A percentile compares a stretch with the other conserved stretches of the same genome.
Evolutionary conservation across 2,113 vertebrate species (phyloP).

Genomic region (Herpailurus yagouaroundi): DNA sequence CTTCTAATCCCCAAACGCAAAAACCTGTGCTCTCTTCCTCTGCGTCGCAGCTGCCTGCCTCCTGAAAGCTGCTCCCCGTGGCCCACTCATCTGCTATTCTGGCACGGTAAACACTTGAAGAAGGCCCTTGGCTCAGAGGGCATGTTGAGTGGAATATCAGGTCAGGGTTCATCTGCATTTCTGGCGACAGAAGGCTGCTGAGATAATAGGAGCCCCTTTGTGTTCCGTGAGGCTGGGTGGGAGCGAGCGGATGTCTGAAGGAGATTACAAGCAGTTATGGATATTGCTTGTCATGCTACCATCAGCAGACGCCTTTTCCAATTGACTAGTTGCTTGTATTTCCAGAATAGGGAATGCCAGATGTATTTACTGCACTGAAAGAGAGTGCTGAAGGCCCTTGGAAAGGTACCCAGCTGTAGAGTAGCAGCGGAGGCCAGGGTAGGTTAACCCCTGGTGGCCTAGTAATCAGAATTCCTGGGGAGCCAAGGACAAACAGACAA

Average conservation of each 20-base stretch:
- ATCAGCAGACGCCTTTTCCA: constrained; percentile 73
- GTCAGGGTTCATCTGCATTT: constrained; percentile 72
- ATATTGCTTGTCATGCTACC: constrained; percentile 80
- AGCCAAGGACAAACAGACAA: background rate
- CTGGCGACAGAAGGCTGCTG: constrained; percentile 67
- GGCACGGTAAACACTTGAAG: constrained; percentile 42
- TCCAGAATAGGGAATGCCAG: constrained; percentile 56
- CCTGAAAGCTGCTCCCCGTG: background rate
- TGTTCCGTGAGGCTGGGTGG: constrained; percentile 70
- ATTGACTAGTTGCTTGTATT: constrained; percentile 53
- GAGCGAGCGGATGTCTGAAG: constrained; percentile 61
- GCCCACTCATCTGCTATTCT: constrained; percentile 55
- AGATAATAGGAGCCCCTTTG: constrained; percentile 76
- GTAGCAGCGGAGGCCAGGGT: background rate
- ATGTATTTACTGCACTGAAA: background rate
- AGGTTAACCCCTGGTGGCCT: constrained; percentile 30
- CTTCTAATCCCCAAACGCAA: background rate
- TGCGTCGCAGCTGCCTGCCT: background rate
- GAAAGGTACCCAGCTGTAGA: constrained; percentile 58
- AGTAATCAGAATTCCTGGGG: constrained; percentile 2
- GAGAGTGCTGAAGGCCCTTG: background rate
- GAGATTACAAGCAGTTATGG: constrained; percentile 80
- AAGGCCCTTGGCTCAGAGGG: constrained; percentile 9
- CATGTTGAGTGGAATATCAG: constrained; percentile 47
- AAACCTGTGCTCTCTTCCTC: background rate